Evolutionary conservation across 2,888 invertebrate genomes (phyloP).

Genomic region (Dusona sp.): DNA sequence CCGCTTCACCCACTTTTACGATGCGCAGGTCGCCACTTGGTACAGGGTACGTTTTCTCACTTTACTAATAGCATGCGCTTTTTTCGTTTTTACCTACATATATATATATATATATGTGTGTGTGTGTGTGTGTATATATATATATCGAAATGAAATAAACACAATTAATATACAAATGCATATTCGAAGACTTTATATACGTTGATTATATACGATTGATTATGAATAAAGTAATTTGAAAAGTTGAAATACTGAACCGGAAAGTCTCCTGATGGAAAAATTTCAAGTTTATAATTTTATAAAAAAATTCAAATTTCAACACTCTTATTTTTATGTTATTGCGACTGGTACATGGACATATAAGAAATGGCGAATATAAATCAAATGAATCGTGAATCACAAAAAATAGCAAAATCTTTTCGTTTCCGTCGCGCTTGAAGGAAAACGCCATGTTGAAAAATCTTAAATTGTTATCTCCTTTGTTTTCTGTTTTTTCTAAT

Average conservation of each 20-base stretch:
- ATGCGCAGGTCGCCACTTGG: constrained; percentile 94
- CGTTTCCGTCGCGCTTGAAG: not conserved
- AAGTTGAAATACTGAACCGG: not conserved
- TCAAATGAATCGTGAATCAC: too few species aligned
- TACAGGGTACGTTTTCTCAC: constrained; percentile 92
- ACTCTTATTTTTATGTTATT: not conserved
- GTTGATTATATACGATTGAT: too few species aligned
- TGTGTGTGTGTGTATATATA: not conserved
- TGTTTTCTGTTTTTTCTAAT: not conserved
- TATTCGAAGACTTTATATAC: not conserved
- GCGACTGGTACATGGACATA: not conserved
- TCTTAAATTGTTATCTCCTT: not conserved
- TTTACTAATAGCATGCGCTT: constrained; percentile 84
- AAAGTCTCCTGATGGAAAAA: not conserved
- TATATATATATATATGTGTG: not conserved
- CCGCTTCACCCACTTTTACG: constrained; percentile 81
- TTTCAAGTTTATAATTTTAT: too few species aligned
- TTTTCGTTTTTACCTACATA: constrained; percentile 8
- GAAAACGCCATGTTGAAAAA: not conserved
- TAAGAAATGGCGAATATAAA: too few species aligned
- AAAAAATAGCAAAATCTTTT: not conserved
- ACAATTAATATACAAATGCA: too few species aligned
- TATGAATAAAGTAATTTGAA: not conserved
- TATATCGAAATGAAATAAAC: too few species aligned
- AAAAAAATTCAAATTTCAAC: not conserved